Evolutionary conservation across 2,113 vertebrate species (phyloP).

Genomic region (Ia io): DNA sequence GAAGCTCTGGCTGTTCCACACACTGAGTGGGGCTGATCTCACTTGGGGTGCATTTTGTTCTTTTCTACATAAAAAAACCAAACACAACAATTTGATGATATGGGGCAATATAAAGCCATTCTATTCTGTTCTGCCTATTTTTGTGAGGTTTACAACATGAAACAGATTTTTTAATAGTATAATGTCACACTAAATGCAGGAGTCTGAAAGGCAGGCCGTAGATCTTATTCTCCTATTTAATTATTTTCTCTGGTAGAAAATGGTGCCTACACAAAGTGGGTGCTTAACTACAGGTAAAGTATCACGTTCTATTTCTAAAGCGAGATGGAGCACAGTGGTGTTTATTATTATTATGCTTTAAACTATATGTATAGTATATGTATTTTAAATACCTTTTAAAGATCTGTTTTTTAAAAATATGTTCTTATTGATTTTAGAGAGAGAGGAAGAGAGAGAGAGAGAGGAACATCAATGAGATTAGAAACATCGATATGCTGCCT

Average conservation of each 20-base stretch:
- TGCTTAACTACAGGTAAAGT: background rate
- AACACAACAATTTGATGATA: background rate
- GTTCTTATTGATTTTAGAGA: no score
- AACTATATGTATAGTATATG: background rate
- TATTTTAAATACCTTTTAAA: background rate
- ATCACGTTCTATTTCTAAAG: background rate
- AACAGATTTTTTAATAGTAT: background rate
- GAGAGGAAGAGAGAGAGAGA: no score
- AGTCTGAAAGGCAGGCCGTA: background rate
- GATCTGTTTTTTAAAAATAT: background rate
- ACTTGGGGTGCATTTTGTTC: accelerated
- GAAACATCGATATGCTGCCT: no score
- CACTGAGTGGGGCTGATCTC: background rate
- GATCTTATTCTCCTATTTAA: background rate
- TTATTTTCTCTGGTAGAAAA: background rate
- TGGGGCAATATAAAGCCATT: background rate
- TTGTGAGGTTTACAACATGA: background rate
- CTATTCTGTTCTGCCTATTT: background rate
- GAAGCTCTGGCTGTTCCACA: background rate
- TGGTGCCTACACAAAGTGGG: background rate
- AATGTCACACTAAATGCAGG: background rate
- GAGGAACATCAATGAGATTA: no score
- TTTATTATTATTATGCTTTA: background rate
- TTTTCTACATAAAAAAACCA: background rate
- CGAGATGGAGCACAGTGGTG: background rate